A percentile compares a stretch with the other conserved stretches of the same genome.
These are phyloP conservation scores for Glomeris marginata DNA, from an alignment of 2,888 invertebrate genomes.

Conservation along the genomic window DNA sequence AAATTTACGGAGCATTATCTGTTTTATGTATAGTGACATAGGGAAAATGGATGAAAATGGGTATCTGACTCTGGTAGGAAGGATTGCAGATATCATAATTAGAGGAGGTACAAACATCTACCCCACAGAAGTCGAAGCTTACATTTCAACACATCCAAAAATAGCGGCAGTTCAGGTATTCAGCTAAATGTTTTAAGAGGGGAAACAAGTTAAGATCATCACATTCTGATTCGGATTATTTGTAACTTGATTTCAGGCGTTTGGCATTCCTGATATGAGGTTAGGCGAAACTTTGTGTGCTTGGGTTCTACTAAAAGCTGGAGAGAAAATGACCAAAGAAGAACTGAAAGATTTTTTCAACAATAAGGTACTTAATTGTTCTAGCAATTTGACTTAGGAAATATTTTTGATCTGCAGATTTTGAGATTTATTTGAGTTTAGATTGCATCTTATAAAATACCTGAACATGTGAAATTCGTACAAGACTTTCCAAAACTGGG, in stretches of 20 bases:
- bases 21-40: too few species aligned
- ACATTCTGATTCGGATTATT: too few species aligned
- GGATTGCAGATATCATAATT: too few species aligned
- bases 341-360: conserved; percentile 54
- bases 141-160: too few species aligned
- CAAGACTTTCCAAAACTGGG: conserved; percentile 32
- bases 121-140: too few species aligned
- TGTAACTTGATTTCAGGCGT: conserved; percentile 42
- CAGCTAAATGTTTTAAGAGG: too few species aligned
- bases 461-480: conserved; percentile 30
- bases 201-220: too few species aligned
- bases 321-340: conserved; percentile 21
- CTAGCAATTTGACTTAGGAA: neutral
- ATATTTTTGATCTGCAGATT: too few species aligned
- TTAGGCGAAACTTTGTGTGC: conserved; percentile 47
- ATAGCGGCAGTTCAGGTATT: too few species aligned
- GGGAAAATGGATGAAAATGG: conserved; percentile 53
- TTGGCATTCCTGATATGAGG: conserved; percentile 57
- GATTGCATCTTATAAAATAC: conserved; percentile 38
- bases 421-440: conserved; percentile 20
- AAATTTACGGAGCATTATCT: too few species aligned
- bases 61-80: too few species aligned
- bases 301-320: conserved; percentile 27
- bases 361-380: conserved; percentile 34
- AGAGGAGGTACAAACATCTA: too few species aligned